phyloP scores from a whole-genome alignment of 2,888 invertebrate genomes.

The Atrina japonica region DNA sequence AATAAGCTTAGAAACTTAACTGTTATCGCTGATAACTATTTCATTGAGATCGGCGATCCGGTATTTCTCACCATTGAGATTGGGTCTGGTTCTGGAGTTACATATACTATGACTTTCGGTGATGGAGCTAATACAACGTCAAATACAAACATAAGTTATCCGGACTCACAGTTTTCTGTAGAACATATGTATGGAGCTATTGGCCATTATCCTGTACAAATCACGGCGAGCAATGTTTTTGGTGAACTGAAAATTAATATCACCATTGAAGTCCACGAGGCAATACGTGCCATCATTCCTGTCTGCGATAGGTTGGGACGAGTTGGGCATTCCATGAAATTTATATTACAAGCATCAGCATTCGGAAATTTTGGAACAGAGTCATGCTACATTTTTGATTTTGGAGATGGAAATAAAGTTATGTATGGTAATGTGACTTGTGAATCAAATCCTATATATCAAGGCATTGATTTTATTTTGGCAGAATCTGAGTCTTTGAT shows the following conservation, averaged over 20 bases:
- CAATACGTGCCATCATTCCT: constrained; percentile 20
- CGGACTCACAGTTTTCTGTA: not conserved
- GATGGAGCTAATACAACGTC: constrained; percentile 26
- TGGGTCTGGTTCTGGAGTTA: constrained; percentile 30
- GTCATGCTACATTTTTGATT: constrained; percentile 40
- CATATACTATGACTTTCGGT: constrained; percentile 35
- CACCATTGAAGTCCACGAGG: constrained; percentile 29
- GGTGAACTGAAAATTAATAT: constrained; percentile 19
- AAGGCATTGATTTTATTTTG: constrained; percentile 18
- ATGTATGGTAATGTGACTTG: constrained; percentile 38
- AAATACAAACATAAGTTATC: not conserved
- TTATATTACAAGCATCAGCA: constrained; percentile 24
- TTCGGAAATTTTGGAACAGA: constrained; percentile 25
- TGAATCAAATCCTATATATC: constrained; percentile 21
- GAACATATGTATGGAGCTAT: not conserved
- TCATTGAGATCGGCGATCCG: constrained; percentile 6
- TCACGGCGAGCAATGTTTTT: constrained; percentile 32
- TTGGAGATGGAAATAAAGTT: constrained; percentile 33
- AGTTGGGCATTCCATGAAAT: constrained; percentile 29
- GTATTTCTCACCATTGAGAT: constrained; percentile 21
- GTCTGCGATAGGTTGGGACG: constrained; percentile 30
- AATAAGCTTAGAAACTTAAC: constrained; percentile 29
- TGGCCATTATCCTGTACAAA: constrained; percentile 10
- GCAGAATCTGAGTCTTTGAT: constrained; percentile 3
- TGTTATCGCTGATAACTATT: constrained; percentile 15